These are phyloP conservation scores for Oncorhynchus keta DNA, from an alignment of 2,113 vertebrate genomes.

Conservation along the genomic window DNA sequence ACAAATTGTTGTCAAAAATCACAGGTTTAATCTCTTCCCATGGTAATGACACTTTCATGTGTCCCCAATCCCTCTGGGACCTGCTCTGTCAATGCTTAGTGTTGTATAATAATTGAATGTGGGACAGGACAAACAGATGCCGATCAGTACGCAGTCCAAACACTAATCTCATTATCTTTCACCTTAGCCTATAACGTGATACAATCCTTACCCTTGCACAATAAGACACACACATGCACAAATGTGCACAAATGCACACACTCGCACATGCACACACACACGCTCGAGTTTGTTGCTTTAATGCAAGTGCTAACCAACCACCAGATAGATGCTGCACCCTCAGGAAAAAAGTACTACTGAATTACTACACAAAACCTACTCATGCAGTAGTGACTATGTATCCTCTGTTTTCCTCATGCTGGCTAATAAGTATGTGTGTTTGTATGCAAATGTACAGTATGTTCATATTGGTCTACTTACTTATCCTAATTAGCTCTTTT, in stretches of 20 bases:
- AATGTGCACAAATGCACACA: neutral
- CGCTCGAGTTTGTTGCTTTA: no score
- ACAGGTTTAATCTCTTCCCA: neutral
- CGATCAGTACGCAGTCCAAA: neutral
- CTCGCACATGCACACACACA: no score
- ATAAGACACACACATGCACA: constrained; percentile 5
- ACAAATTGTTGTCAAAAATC: neutral
- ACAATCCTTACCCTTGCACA: constrained; percentile 25
- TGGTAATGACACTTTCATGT: neutral
- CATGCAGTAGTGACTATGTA: no score
- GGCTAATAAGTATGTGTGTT: no score
- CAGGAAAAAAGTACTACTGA: no score
- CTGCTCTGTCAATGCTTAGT: neutral
- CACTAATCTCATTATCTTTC: constrained; percentile 34
- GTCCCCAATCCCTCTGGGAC: neutral
- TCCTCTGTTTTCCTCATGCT: no score
- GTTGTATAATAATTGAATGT: constrained; percentile 14
- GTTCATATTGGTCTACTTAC: no score
- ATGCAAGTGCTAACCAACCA: neutral
- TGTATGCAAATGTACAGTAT: no score
- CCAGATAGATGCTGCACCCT: no score
- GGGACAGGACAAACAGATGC: constrained; percentile 26
- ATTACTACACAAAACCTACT: no score
- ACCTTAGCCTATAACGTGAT: constrained; percentile 34
- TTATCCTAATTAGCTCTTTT: no score